Base-by-base conservation (phyloP, 2,888 invertebrate genomes). In the Prionchulus punctatus region DNA sequence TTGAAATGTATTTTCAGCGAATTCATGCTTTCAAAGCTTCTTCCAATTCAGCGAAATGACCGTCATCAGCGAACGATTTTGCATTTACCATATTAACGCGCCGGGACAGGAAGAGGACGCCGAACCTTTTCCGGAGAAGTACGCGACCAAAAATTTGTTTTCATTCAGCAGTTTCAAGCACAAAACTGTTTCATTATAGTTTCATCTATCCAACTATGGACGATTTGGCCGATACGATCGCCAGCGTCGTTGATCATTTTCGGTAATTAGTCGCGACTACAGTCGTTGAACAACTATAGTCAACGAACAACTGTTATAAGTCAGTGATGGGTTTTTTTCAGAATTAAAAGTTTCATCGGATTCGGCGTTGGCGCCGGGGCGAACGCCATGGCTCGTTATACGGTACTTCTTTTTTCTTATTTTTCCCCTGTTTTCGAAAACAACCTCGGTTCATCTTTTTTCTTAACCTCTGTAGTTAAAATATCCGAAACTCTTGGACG, bases 21-120 rank as follows among this genome's bases (percentile, higher is more conserved):
- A 66, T 48, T 66, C 65, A 59, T 68, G 68, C 57, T 77, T 76
- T 65, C 75, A 76, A 65, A 74, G 75, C 51, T 77, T 77, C 67
- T 77, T 77, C 68, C 73, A 72, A 64, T 76, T 70, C 61, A 63
- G 68, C 2, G 75, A 76, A 45, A 75, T 76, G 67, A 71, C 72
- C 57, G 71, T 73, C 31, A 66, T 74, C 21, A 62, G 71, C 59
- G 65, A 89, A 69, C 86, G 89, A 76, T 98, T 98, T 77, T 91
- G 91, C 78, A 86, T 98, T 64, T 94, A 90, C 75, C 96, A 99
- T 75, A 83, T 99, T 58, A 98, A 90, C 72, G 96, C 96, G 51
- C 96, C 96, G 0, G 98, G 98, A 18, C 96, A 98, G 74, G 91
- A 96, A 72, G 92, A 96, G 70, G 89, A 87, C 30, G 90, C 94